Evolutionary conservation across 2,888 invertebrate species (phyloP).

Genomic region (Theretra japonica): DNA sequence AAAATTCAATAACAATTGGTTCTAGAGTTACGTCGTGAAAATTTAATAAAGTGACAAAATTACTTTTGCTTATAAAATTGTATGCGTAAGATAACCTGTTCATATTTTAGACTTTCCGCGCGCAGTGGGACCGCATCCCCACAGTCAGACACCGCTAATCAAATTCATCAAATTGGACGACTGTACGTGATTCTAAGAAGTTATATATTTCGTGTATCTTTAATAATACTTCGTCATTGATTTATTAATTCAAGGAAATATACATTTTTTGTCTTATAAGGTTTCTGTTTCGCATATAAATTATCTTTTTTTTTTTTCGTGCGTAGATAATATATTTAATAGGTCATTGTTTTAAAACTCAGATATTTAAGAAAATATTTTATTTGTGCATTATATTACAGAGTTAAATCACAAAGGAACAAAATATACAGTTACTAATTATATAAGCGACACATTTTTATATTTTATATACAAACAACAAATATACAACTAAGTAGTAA

Average conservation of each 20-base stretch:
- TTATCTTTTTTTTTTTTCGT: neutral
- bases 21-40: too few relatives aligned
- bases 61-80: too few relatives aligned
- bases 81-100: too few relatives aligned
- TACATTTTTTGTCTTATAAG: neutral
- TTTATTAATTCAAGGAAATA: neutral
- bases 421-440: neutral
- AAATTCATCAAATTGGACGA: constrained; percentile 49
- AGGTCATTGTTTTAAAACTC: neutral
- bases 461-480: constrained; percentile 11
- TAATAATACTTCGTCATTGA: neutral
- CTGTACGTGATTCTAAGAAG: constrained; percentile 20
- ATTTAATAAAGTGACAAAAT: too few relatives aligned
- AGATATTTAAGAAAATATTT: constrained; percentile 10
- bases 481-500: neutral
- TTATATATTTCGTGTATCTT: constrained; percentile 1
- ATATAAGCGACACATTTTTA: neutral
- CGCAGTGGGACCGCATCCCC: constrained; percentile 14
- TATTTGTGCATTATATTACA: constrained; percentile 7
- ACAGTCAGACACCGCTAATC: constrained; percentile 39
- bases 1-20: too few relatives aligned
- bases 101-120: neutral
- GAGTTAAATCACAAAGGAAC: constrained; percentile 16
- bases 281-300: neutral
- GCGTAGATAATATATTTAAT: neutral